Conservation (phyloP, 2,797 vertebrate genomes). For the Austrolebias charrua region DNA sequence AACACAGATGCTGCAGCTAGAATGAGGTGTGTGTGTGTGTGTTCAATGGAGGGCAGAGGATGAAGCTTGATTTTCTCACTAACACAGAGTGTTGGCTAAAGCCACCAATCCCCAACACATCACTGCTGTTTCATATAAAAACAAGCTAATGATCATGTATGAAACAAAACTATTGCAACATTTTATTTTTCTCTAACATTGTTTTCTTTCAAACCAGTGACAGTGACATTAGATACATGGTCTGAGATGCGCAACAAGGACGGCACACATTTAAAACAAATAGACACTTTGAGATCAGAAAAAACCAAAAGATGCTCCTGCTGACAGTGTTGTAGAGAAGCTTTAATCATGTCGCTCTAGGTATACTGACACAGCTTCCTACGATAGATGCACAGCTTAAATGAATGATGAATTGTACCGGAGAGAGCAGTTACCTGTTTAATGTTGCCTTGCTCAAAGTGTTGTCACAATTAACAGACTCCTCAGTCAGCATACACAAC, state of each 20-base stretch:
- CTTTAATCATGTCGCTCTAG: slow-evolving; percentile 17
- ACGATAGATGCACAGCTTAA: slow-evolving; percentile 21
- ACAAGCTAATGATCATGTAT: slow-evolving; percentile 31
- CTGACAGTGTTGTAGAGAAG: slow-evolving; percentile 14
- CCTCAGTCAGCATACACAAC: slow-evolving; percentile 39
- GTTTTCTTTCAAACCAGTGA: background rate
- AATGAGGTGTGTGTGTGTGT: slow-evolving; percentile 56
- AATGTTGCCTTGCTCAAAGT: slow-evolving; percentile 56
- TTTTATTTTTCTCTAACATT: background rate
- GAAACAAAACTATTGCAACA: slow-evolving; percentile 36
- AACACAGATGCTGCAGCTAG: slow-evolving; percentile 53
- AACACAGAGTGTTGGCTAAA: slow-evolving; percentile 54
- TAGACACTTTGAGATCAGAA: slow-evolving; percentile 14
- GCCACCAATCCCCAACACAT: slow-evolving; percentile 34
- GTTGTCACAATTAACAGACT: slow-evolving; percentile 58
- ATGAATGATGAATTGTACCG: slow-evolving; percentile 51
- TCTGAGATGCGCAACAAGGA: slow-evolving; percentile 19
- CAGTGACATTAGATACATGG: background rate
- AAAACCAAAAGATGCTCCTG: slow-evolving; percentile 22
- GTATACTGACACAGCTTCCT: slow-evolving; percentile 23
- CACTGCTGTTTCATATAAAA: slow-evolving; percentile 46
- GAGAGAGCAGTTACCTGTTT: slow-evolving; percentile 48
- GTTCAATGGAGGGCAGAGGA: slow-evolving; percentile 42
- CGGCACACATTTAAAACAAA: slow-evolving; percentile 25
- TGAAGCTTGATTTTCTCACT: slow-evolving; percentile 50